Evolutionary conservation across 2,797 vertebrate species (phyloP), one percentile per base, ranked within the genome.

Genomic region (Columba guinea): DNA sequence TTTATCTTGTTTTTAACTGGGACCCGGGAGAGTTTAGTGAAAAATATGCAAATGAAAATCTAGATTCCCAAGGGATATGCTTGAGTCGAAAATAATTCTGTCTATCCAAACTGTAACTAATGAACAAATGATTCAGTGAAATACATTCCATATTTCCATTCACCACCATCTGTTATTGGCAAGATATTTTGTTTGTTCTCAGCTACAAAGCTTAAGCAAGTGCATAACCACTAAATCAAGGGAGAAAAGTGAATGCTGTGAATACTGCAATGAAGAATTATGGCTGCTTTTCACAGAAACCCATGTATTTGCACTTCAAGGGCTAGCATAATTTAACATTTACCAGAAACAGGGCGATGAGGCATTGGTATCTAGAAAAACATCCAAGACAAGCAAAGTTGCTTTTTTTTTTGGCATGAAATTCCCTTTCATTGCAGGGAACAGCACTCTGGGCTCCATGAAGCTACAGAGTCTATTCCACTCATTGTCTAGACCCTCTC

Each of bases 141-240:
- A 85, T 68, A 73, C 41, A 75, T 91, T 70, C 73, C 53, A 34
- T 92, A 86, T 89, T 94, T 96, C 87, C 64, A 80, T 93, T 96
- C 81, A 92, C 62, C 16, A 30, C 95, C 96, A 95, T 95, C 94
- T 97, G 97, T 92, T 86, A 88, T 60, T 95, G 92, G 89, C 94
- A 95, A 79, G 78, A 92, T 52, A 75, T 27, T 68, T 91, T 90
- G 21, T 87, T 93, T 94, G 69, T 93, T 88, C 89, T 51, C 28
- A 91, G 53, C 53, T 85, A 94, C 51, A 67, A 94, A 84, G 68
- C 74, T 83, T 2, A 0, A 95, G 30, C 39, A 94, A 86, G 22
- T 59, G 51, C 52, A 75, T 73, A 83, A 91, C 48, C 35, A 74
- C 13, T 9, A 87, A 89, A 75, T 90, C 63, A 90, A 79, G n/a